Conservation (phyloP, 2,797 vertebrate genomes). For the Gymnoscopelus braueri region DNA sequence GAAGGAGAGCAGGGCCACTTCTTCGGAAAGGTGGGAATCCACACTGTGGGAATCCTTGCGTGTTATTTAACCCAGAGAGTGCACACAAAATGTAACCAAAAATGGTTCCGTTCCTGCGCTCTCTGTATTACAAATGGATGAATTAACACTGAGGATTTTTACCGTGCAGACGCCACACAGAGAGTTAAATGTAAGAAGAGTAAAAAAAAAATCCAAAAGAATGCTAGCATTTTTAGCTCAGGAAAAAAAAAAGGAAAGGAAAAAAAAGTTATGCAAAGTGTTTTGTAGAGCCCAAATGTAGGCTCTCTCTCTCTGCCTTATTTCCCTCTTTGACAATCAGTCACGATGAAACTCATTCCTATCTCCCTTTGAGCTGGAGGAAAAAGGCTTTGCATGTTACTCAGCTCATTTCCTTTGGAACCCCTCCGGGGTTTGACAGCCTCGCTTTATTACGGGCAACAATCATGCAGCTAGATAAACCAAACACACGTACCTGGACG, state of each 20-base stretch:
- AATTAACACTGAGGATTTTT: not conserved
- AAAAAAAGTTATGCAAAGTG: conserved; percentile 41
- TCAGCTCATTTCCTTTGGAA: conserved; percentile 38
- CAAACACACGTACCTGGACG: conserved; percentile 40
- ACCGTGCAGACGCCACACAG: conserved; percentile 5
- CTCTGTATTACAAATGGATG: not conserved
- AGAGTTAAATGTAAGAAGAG: conserved; percentile 45
- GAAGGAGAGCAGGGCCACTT: conserved; percentile 24
- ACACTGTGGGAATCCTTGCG: too few relatives aligned
- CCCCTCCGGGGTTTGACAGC: conserved; percentile 37
- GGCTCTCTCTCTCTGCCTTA: conserved; percentile 55
- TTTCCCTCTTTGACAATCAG: conserved; percentile 46
- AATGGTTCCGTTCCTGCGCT: too few relatives aligned
- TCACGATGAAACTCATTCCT: conserved; percentile 57
- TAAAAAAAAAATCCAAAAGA: conserved; percentile 40
- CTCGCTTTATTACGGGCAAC: conserved; percentile 57
- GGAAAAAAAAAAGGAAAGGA: conserved; percentile 31
- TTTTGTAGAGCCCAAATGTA: conserved; percentile 40
- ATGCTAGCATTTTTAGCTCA: conserved; percentile 61
- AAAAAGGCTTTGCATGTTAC: conserved; percentile 34
- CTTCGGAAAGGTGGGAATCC: conserved; percentile 26
- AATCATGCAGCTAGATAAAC: conserved; percentile 76
- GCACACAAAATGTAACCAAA: too few relatives aligned
- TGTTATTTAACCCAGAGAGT: too few relatives aligned
- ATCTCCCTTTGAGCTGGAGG: conserved; percentile 38